Conservation (phyloP, 2,888 invertebrate species). For the Arctia plantaginis region DNA sequence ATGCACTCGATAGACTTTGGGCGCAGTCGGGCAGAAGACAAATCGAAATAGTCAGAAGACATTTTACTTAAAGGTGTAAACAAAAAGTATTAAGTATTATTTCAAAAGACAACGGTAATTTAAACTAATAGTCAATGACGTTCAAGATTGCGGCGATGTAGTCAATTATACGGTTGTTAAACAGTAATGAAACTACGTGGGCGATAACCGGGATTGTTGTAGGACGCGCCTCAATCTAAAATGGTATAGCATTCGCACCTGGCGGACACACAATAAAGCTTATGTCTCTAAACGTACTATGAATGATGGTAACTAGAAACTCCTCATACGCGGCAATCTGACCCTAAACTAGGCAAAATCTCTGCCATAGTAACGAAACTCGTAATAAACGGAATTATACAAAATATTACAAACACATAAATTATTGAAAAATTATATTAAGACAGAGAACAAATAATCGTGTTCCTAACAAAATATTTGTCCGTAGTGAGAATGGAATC, state of each 20-base stretch:
- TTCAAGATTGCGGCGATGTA: background rate
- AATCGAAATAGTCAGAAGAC: no score
- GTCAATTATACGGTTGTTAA: background rate
- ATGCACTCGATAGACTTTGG: no score
- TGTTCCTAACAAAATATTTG: no score
- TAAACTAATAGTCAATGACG: background rate
- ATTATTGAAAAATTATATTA: no score
- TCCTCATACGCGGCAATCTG: background rate
- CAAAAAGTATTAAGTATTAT: background rate
- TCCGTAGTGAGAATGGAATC: no score
- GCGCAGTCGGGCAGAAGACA: no score
- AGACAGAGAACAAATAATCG: no score
- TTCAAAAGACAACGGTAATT: background rate
- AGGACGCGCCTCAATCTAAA: background rate
- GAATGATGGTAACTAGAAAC: background rate
- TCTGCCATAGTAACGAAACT: no score
- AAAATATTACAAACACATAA: no score
- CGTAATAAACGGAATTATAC: no score
- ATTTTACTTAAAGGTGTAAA: background rate
- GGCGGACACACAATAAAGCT: background rate
- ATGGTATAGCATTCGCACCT: background rate
- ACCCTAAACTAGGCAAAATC: no score
- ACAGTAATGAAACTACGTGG: background rate
- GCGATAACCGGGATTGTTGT: background rate
- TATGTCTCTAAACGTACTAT: background rate